Evolutionary conservation across 2,888 invertebrate genomes (phyloP).

Genomic region (Adela reaumurella): DNA sequence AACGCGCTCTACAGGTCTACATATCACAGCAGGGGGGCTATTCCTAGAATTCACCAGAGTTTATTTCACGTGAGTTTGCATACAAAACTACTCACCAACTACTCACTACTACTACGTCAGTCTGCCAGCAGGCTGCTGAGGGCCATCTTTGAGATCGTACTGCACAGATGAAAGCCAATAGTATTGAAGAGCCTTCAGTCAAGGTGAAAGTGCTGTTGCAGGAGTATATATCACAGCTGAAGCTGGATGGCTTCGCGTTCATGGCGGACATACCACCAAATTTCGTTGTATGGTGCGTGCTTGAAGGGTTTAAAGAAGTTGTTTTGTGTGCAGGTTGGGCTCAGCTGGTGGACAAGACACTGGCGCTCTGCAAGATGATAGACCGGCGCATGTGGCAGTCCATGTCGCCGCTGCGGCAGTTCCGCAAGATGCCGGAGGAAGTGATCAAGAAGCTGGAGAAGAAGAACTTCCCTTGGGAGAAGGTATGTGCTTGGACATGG

Average conservation of each 20-base stretch:
- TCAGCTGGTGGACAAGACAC: conserved; percentile 91
- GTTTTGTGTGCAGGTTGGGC: conserved; percentile 74
- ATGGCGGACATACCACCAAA: conserved; percentile 99
- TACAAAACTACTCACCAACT: too few relatives aligned
- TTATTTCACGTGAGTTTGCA: too few relatives aligned
- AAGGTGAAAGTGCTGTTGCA: conserved; percentile 95
- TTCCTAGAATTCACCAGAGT: too few relatives aligned
- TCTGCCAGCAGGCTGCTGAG: conserved; percentile 92
- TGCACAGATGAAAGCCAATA: conserved; percentile 93
- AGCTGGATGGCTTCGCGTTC: conserved; percentile 95
- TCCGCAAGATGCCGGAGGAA: conserved; percentile 96
- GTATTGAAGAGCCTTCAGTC: conserved; percentile 96
- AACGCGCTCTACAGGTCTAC: conserved; percentile 96
- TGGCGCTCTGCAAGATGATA: conserved; percentile 98
- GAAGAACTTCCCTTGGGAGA: conserved; percentile 92
- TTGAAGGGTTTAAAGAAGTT: not conserved
- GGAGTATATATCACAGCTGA: conserved; percentile 97
- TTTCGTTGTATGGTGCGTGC: conserved; percentile 92
- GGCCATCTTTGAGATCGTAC: conserved; percentile 96
- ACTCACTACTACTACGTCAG: too few relatives aligned
- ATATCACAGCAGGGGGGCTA: conserved; percentile 98
- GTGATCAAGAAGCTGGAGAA: conserved; percentile 94
- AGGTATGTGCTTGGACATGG: too few relatives aligned
- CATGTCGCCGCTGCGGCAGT: conserved; percentile 96
- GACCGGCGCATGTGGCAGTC: conserved; percentile 99